These are phyloP conservation scores for Apis mellifera DNA, from an alignment of 1,140 invertebrate genomes.

Conservation along the genomic window DNA sequence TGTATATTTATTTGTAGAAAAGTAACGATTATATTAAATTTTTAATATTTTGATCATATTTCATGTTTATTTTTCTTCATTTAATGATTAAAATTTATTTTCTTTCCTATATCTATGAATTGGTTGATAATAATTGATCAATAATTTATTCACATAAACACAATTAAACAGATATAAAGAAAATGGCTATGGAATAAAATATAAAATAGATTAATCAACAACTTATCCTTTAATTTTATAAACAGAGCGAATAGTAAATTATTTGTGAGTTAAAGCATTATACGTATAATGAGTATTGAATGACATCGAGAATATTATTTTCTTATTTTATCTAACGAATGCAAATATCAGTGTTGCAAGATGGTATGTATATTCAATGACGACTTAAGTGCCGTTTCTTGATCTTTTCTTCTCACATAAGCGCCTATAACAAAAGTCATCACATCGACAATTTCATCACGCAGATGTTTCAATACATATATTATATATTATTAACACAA, in stretches of 20 bases:
- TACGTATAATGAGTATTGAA: background rate
- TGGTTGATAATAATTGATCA: background rate
- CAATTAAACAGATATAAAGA: background rate
- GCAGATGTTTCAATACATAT: background rate
- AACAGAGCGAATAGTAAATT: background rate
- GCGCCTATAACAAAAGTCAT: no score
- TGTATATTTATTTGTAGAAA: no score
- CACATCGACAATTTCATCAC: background rate
- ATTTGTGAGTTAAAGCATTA: background rate
- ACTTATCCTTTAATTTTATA: background rate
- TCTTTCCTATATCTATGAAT: background rate
- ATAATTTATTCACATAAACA: background rate
- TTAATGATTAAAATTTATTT: background rate
- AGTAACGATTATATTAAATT: no score
- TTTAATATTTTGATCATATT: no score
- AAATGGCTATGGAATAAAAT: background rate
- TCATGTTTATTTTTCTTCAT: no score
- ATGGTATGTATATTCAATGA: background rate
- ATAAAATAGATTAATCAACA: background rate
- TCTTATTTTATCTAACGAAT: slow-evolving; percentile 46
- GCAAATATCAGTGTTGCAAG: background rate
- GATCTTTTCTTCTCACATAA: background rate
- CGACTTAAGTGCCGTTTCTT: background rate
- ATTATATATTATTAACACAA: no score
- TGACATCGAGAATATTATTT: slow-evolving; percentile 25